Conservation (phyloP, 2,888 invertebrate genomes). For the Protophormia terraenovae region DNA sequence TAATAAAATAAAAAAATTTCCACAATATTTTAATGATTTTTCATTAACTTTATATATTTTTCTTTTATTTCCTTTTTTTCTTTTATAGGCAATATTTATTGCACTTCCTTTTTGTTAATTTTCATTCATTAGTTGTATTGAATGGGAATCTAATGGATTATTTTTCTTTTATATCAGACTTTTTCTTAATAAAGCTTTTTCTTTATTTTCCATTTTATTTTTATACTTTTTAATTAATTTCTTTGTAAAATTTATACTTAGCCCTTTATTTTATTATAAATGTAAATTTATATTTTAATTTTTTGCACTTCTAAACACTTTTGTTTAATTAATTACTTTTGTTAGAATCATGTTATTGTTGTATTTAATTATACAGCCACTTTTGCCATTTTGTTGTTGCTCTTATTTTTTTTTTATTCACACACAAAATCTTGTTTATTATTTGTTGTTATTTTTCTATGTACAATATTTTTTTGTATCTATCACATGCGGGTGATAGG, state of each 20-base stretch:
- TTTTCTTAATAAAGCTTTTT: background rate
- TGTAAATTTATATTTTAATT: constrained; percentile 13
- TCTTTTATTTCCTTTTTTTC: constrained; percentile 27
- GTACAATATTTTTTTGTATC: constrained; percentile 8
- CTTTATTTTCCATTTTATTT: background rate
- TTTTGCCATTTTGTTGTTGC: background rate
- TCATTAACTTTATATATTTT: constrained; percentile 22
- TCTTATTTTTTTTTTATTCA: constrained; percentile 7
- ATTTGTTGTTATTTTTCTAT: constrained; percentile 26
- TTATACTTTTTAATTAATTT: background rate
- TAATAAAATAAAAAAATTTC: constrained; percentile 1
- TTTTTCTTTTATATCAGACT: constrained; percentile 8
- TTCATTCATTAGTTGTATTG: constrained; percentile 8
- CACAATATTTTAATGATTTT: constrained; percentile 38
- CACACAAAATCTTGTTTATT: constrained; percentile 52
- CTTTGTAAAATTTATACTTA: background rate
- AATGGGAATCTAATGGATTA: background rate
- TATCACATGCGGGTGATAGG: constrained; percentile 49
- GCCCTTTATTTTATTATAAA: background rate
- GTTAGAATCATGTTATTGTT: background rate
- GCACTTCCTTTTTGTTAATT: constrained; percentile 35
- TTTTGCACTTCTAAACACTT: constrained; percentile 4
- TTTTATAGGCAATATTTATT: constrained; percentile 10
- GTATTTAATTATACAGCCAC: background rate
- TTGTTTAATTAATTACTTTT: constrained; percentile 29